Evolutionary conservation across 2,888 invertebrate genomes (phyloP), one percentile per base, ranked within the genome.

Genomic region (Abrostola triplasia): DNA sequence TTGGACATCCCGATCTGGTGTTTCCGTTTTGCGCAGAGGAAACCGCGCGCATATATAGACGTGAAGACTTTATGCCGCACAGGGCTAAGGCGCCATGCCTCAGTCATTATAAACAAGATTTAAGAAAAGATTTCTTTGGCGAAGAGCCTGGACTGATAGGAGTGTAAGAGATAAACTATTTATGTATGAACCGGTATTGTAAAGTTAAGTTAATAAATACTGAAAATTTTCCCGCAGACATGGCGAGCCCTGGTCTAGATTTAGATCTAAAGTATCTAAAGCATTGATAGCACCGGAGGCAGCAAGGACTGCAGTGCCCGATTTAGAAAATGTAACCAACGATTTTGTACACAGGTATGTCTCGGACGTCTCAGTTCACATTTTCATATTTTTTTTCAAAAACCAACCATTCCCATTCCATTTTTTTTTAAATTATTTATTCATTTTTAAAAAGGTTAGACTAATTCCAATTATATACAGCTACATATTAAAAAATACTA

Each of bases 171-270:
- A 61, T 47, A 51, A n/a, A 58, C 58, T 47, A 35, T 6, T 36
- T 6, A 42, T 13, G 12, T 36, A 36, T 44, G 41, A 36, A 40
- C 40, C 38, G 49, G 12, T 44, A 8, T 53, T 1, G 6, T 2
- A 5, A 7, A 24, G 36, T 12, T 36, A 51, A 60, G 9, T 50
- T 12, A 37, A 5, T 44, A 60, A 60, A 49, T 66, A 68, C 4
- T 53, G 51, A 53, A 35, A 49, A 53, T 65, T 72, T 63, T 81
- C 75, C 80, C 76, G 50, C 90, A 98, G 98, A 71, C 98, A 98
- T 88, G 98, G 98, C 0, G 96, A 97, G 83, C 96, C 97, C 81
- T 98, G 98, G 98, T 97, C 98, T 84, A 95, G 95, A 75, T 97
- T 98, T 86, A 95, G 98, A 73, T 96, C 96, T 64, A 97, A 97